Percentiles rank a stretch among this genome's conserved stretches.
Evolutionary conservation across 2,797 vertebrate species (phyloP).

Genomic region (Spheniscus humboldti): DNA sequence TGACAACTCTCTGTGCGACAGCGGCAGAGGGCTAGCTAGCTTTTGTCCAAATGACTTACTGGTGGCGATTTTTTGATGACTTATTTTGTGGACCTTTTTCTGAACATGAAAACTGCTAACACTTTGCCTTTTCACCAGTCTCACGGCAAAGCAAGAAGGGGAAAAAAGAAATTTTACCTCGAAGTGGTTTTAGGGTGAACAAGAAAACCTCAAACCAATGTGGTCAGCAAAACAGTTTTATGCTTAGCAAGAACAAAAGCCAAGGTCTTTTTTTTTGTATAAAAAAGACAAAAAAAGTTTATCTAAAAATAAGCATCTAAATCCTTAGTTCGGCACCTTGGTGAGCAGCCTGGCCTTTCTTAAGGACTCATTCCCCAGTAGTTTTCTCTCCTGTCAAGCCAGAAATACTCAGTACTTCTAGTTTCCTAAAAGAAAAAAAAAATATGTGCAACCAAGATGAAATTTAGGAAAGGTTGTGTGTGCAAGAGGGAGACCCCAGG

Average conservation of each 20-base stretch:
- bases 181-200: background rate
- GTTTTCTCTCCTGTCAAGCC: background rate
- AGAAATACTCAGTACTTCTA: background rate
- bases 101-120: slow-evolving; percentile 11
- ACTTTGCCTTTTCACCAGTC: slow-evolving; percentile 2
- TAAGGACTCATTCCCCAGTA: background rate
- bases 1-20: background rate
- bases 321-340: background rate
- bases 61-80: background rate
- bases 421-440: background rate
- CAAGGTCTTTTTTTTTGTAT: background rate
- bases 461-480: background rate
- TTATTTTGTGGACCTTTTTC: slow-evolving; percentile 13
- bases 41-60: background rate
- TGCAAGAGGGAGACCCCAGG: background rate
- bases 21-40: background rate
- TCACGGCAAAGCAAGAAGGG: background rate
- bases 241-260: background rate
- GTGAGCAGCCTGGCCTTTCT: background rate
- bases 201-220: background rate
- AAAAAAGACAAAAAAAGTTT: background rate
- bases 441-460: background rate
- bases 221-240: slow-evolving; percentile 14
- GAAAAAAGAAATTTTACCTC: background rate
- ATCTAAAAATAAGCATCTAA: background rate